A percentile compares a stretch with the other conserved stretches of the same genome.
These are phyloP conservation scores for Mormyrops attenuatus DNA, from an alignment of 2,797 vertebrate genomes.

Conservation along the genomic window DNA sequence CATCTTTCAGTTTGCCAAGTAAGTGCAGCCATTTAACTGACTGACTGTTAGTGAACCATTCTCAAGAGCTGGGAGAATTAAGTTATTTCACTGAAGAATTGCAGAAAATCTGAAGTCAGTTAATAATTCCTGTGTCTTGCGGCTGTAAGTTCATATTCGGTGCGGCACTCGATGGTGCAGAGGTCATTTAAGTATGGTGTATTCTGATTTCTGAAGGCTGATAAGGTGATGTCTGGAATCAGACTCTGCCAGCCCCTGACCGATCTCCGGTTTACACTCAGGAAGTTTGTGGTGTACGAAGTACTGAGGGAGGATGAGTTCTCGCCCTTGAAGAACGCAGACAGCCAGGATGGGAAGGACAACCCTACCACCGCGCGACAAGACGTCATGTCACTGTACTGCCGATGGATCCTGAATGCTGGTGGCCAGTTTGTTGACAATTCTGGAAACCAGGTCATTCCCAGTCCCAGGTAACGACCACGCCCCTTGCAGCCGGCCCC, in stretches of 20 bases:
- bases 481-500: neutral
- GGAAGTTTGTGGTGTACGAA: slow-evolving; percentile 88
- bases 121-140: neutral
- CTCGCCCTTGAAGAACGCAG: slow-evolving; percentile 89
- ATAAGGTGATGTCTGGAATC: neutral
- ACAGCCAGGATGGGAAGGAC: slow-evolving; percentile 91
- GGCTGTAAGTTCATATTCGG: neutral
- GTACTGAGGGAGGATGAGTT: slow-evolving; percentile 92
- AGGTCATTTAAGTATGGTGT: neutral
- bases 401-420: slow-evolving; percentile 91
- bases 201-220: neutral
- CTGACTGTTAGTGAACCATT: neutral
- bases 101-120: neutral
- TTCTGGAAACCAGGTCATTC: slow-evolving; percentile 78
- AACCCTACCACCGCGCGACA: slow-evolving; percentile 87
- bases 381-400: slow-evolving; percentile 85
- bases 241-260: neutral
- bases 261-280: slow-evolving; percentile 36
- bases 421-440: slow-evolving; percentile 90
- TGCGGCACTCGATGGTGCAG: neutral
- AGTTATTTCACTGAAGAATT: neutral
- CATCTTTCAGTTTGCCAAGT: slow-evolving; percentile 98
- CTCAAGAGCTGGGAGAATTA: neutral
- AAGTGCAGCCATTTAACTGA: slow-evolving; percentile 44
- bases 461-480: slow-evolving; percentile 77